A percentile compares a stretch with the other conserved stretches of the same genome.
Conservation (phyloP, 2,797 vertebrate species). For the Trachurus trachurus region DNA sequence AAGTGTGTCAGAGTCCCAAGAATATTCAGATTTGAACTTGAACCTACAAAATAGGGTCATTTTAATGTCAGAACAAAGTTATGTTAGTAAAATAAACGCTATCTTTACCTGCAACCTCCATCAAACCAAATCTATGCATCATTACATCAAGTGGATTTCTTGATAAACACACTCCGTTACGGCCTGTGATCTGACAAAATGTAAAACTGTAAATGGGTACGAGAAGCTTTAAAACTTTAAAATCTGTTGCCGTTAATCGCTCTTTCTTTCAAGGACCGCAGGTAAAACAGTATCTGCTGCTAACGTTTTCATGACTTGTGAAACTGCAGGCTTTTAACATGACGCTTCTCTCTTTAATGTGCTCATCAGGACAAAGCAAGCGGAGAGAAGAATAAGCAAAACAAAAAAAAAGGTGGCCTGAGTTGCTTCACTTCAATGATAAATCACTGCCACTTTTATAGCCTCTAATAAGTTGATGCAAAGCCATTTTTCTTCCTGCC, state of each 20-base stretch:
- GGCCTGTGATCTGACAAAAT: slow-evolving; percentile 71
- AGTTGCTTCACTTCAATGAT: slow-evolving; percentile 82
- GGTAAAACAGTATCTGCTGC: slow-evolving; percentile 65
- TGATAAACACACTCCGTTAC: slow-evolving; percentile 48
- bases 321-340: slow-evolving; percentile 84
- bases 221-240: slow-evolving; percentile 83
- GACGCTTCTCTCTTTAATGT: slow-evolving; percentile 80
- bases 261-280: slow-evolving; percentile 65
- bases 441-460: slow-evolving; percentile 89
- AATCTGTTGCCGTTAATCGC: slow-evolving; percentile 67
- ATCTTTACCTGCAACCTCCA: background rate
- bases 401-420: slow-evolving; percentile 81
- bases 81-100: slow-evolving; percentile 11
- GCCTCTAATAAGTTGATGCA: slow-evolving; percentile 92
- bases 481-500: slow-evolving; percentile 89
- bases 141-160: slow-evolving; percentile 62
- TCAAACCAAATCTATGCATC: slow-evolving; percentile 54
- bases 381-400: slow-evolving; percentile 81
- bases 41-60: background rate
- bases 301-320: slow-evolving; percentile 79
- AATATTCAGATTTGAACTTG: slow-evolving; percentile 10
- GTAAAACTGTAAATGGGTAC: slow-evolving; percentile 75
- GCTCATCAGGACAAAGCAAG: slow-evolving; percentile 83
- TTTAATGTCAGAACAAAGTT: slow-evolving; percentile 6
- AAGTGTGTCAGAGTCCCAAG: slow-evolving; percentile 17